phyloP scores from a whole-genome alignment of 2,113 vertebrate genomes.

The Bombycilla garrulus region DNA sequence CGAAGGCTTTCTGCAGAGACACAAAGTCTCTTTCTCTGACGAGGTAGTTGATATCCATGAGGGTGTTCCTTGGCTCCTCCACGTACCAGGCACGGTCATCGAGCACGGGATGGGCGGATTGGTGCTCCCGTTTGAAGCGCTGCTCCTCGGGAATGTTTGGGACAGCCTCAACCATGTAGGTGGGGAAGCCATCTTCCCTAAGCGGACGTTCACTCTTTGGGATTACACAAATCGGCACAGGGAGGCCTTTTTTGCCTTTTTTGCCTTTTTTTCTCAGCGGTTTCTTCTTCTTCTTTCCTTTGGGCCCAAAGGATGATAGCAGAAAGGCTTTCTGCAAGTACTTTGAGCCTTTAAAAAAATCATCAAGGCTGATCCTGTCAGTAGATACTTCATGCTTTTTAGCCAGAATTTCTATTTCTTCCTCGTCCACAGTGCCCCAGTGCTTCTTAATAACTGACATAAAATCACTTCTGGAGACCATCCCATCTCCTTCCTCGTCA shows the following conservation, averaged over 20 bases:
- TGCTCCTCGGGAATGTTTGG: conserved; percentile 64
- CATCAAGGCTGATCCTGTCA: conserved; percentile 70
- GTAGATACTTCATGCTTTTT: conserved; percentile 67
- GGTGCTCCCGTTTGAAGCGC: conserved; percentile 71
- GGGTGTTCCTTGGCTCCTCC: conserved; percentile 76
- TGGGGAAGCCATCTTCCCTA: conserved; percentile 79
- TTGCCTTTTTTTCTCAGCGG: conserved; percentile 73
- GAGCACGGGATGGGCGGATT: conserved; percentile 81
- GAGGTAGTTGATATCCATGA: conserved; percentile 81
- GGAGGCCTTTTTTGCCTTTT: conserved; percentile 57
- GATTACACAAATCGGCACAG: conserved; percentile 82
- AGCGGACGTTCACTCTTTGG: conserved; percentile 45
- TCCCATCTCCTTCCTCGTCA: conserved; percentile 52
- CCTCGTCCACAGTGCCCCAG: conserved; percentile 53
- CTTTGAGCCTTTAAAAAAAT: conserved; percentile 88
- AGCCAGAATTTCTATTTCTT: conserved; percentile 70
- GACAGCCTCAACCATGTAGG: conserved; percentile 83
- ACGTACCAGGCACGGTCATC: conserved; percentile 90
- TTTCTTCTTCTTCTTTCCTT: conserved; percentile 69
- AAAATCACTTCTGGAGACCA: conserved; percentile 72
- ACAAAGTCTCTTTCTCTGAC: conserved; percentile 82
- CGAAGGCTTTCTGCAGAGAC: conserved; percentile 86
- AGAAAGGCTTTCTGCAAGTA: conserved; percentile 83
- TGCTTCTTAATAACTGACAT: conserved; percentile 69
- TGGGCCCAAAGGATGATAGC: conserved; percentile 76